phyloP scores from a whole-genome alignment of 2,888 invertebrate species.

The Archips xylosteana region DNA sequence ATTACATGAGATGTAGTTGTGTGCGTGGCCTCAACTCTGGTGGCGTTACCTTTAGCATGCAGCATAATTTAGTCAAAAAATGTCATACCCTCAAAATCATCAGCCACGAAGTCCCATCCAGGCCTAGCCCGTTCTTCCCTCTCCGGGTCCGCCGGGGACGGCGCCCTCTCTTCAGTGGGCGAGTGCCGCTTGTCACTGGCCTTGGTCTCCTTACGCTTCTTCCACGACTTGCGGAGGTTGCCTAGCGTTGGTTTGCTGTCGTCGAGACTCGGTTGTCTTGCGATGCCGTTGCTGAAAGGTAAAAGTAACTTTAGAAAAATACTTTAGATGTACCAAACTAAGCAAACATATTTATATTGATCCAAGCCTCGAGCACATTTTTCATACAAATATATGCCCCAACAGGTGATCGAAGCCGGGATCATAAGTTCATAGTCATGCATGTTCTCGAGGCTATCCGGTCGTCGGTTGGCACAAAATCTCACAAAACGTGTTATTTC shows the following conservation, averaged over 20 bases:
- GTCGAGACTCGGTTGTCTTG: conserved; percentile 70
- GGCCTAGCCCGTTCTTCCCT: conserved; percentile 70
- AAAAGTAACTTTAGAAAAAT: background rate
- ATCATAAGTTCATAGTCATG: too few relatives aligned
- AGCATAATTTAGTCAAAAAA: background rate
- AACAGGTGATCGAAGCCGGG: too few relatives aligned
- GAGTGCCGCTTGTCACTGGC: conserved; percentile 70
- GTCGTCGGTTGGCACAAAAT: too few relatives aligned
- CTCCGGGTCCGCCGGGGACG: conserved; percentile 64
- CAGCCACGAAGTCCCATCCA: conserved; percentile 90
- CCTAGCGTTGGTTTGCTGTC: conserved; percentile 74
- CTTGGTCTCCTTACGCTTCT: conserved; percentile 81
- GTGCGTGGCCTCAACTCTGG: too few relatives aligned
- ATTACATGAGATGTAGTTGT: too few relatives aligned
- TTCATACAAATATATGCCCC: too few relatives aligned
- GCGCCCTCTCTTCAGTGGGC: conserved; percentile 72
- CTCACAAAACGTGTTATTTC: too few relatives aligned
- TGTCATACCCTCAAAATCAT: conserved; percentile 90
- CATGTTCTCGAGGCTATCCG: too few relatives aligned
- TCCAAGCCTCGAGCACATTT: too few relatives aligned
- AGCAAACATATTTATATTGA: too few relatives aligned
- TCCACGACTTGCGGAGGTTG: conserved; percentile 81
- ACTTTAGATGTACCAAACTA: too few relatives aligned
- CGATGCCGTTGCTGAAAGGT: conserved; percentile 70
- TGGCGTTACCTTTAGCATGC: too few relatives aligned